Percentiles rank a stretch among this genome's conserved stretches.
Evolutionary conservation across 2,888 invertebrate species (phyloP).

Genomic region (Tethea ocularis): DNA sequence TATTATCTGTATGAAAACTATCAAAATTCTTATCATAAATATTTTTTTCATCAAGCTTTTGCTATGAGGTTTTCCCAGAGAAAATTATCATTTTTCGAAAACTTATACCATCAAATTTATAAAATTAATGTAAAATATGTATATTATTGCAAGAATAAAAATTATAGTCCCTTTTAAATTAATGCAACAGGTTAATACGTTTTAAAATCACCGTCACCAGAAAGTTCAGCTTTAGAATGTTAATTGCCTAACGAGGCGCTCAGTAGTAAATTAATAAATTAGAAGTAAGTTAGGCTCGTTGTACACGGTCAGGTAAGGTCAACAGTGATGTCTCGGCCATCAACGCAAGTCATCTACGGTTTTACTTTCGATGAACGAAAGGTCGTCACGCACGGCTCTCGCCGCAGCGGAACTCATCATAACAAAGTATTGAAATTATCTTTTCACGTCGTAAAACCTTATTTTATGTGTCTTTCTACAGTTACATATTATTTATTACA

Average conservation of each 20-base stretch:
- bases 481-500: background rate
- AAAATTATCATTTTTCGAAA: no score
- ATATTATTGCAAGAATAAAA: no score
- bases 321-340: constrained; percentile 24
- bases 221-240: background rate
- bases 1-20: no score
- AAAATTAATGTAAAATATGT: no score
- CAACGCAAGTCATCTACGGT: constrained; percentile 39
- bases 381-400: constrained; percentile 41
- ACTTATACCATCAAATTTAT: no score
- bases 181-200: background rate
- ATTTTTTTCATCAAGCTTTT: no score
- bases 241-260: background rate
- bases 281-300: constrained; percentile 25
- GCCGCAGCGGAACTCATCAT: constrained; percentile 35
- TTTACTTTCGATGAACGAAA: constrained; percentile 58
- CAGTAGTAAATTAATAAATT: constrained; percentile 1
- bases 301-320: constrained; percentile 28
- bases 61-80: no score
- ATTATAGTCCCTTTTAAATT: background rate
- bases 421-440: constrained; percentile 2
- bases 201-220: no score
- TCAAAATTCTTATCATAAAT: no score
- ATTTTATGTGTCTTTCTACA: background rate
- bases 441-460: background rate